phyloP scores from a whole-genome alignment of 2,888 invertebrate species.

The Lydus trimaculatus region DNA sequence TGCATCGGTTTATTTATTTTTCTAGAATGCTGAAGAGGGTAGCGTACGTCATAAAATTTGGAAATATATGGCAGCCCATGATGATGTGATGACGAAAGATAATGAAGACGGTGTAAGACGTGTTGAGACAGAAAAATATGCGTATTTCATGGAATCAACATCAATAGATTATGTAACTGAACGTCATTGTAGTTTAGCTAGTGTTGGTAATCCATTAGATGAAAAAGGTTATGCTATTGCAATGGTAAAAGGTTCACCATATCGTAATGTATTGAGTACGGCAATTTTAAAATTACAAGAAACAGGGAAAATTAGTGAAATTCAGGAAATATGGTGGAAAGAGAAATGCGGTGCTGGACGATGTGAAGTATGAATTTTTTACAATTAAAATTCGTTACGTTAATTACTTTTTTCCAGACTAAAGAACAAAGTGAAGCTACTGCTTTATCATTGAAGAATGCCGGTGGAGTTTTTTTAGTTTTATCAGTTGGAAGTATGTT shows the following conservation, averaged over 20 bases:
- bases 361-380: slow-evolving; percentile 64
- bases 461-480: slow-evolving; percentile 85
- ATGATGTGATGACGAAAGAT: slow-evolving; percentile 64
- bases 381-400: neutral
- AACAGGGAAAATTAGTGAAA: slow-evolving; percentile 74
- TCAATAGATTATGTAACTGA: slow-evolving; percentile 86
- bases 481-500: slow-evolving; percentile 71
- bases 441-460: slow-evolving; percentile 78
- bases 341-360: slow-evolving; percentile 79
- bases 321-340: slow-evolving; percentile 93
- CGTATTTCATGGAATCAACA: slow-evolving; percentile 90
- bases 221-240: slow-evolving; percentile 89
- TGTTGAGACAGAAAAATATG: slow-evolving; percentile 66
- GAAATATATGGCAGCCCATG: slow-evolving; percentile 76
- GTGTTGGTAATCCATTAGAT: slow-evolving; percentile 77
- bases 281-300: slow-evolving; percentile 88
- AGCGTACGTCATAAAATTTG: slow-evolving; percentile 69
- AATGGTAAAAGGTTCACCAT: slow-evolving; percentile 82
- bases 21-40: slow-evolving; percentile 69
- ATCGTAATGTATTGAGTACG: slow-evolving; percentile 78
- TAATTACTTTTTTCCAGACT: slow-evolving; percentile 32
- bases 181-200: slow-evolving; percentile 77
- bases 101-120: slow-evolving; percentile 74
- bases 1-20: slow-evolving; percentile 35
- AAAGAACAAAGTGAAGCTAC: slow-evolving; percentile 63